Conservation (phyloP, 2,113 vertebrate genomes). For the Petromus typicus region DNA sequence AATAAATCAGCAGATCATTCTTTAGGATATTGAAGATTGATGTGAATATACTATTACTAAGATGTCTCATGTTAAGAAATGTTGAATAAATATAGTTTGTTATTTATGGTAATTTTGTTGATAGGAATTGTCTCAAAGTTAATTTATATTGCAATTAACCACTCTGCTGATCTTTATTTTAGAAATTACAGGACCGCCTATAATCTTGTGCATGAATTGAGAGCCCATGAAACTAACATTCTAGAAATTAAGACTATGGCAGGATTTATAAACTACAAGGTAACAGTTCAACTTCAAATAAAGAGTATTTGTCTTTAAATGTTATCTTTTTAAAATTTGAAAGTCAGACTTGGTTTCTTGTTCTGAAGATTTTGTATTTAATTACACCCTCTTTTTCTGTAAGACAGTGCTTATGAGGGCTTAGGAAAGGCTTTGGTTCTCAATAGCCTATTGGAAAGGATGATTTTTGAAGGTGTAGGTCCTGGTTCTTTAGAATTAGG, state of each 20-base stretch:
- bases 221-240: conserved; percentile 98
- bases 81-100: not conserved
- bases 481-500: not conserved
- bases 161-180: conserved; percentile 55
- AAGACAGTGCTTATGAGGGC: not conserved
- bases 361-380: conserved; percentile 1
- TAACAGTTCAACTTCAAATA: conserved; percentile 79
- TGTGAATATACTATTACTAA: not conserved
- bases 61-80: conserved; percentile 38
- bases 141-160: not conserved
- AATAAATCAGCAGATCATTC: not conserved
- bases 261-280: conserved; percentile 99
- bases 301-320: conserved; percentile 40
- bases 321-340: conserved; percentile 30
- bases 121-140: conserved; percentile 51
- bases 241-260: conserved; percentile 99
- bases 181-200: conserved; percentile 98
- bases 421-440: not conserved
- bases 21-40: not conserved
- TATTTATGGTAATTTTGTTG: conserved; percentile 42
- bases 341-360: conserved; percentile 47
- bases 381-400: not conserved
- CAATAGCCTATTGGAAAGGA: not conserved
- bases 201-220: conserved; percentile 96
- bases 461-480: not conserved